Percentiles rank a stretch among this genome's conserved stretches.
These are phyloP conservation scores for Sylvia borin DNA, from an alignment of 2,797 vertebrate genomes.

Conservation along the genomic window DNA sequence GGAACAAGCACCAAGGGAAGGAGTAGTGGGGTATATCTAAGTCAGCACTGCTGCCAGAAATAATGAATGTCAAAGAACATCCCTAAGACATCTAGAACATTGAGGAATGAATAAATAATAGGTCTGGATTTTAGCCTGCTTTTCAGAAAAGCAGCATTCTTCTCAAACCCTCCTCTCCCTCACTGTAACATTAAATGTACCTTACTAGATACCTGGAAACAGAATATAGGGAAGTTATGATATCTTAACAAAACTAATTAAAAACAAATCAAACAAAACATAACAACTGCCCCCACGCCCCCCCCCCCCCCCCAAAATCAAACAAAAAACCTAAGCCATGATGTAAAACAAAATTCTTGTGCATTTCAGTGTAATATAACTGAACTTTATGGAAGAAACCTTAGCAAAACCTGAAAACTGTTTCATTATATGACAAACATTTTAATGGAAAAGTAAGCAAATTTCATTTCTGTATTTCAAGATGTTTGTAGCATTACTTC, in stretches of 20 bases:
- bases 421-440: not conserved
- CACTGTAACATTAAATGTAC: not conserved
- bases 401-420: not conserved
- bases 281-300: accelerated
- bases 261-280: not conserved
- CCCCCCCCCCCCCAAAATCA: not conserved
- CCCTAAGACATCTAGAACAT: slow-evolving; percentile 18
- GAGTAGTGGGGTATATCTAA: not conserved
- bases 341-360: not conserved
- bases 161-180: not conserved
- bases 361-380: not conserved
- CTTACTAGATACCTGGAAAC: not conserved
- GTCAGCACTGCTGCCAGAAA: slow-evolving; percentile 43
- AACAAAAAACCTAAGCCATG: not conserved
- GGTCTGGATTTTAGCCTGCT: not conserved
- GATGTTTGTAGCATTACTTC: not conserved
- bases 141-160: not conserved
- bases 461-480: not conserved
- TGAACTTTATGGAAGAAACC: not conserved
- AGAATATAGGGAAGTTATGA: not conserved
- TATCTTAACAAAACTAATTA: not conserved
- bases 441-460: not conserved
- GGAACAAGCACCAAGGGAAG: not conserved
- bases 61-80: slow-evolving; percentile 16
- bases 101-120: slow-evolving; percentile 40